These are phyloP conservation scores for Caenorhabditis elegans DNA, from an alignment of 1,140 invertebrate genomes.

Conservation along the genomic window DNA sequence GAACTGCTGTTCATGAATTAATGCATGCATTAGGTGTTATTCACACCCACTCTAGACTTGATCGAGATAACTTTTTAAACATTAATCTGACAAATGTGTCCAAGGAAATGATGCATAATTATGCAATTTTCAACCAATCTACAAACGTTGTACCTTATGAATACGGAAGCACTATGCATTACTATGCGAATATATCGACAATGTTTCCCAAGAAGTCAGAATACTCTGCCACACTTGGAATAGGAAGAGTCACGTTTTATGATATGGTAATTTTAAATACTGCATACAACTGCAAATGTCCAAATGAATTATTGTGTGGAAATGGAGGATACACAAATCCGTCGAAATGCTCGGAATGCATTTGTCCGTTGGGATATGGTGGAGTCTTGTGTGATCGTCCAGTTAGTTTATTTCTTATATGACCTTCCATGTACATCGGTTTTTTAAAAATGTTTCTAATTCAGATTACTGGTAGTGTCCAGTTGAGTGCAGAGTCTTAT, in stretches of 20 bases:
- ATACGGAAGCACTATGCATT: neutral
- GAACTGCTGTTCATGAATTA: neutral
- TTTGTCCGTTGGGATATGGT: neutral
- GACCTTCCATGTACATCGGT: too few relatives aligned
- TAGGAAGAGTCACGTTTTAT: neutral
- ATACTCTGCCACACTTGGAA: neutral
- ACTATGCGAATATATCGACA: neutral
- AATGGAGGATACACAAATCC: conserved; percentile 1
- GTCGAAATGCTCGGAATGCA: neutral
- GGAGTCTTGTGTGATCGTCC: neutral
- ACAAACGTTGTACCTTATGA: neutral
- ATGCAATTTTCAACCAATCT: too few relatives aligned
- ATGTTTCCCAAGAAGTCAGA: neutral
- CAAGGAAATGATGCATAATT: too few relatives aligned
- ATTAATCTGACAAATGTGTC: too few relatives aligned
- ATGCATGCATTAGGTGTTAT: neutral
- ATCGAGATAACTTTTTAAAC: neutral
- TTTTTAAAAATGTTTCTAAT: too few relatives aligned
- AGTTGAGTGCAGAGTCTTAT: too few relatives aligned
- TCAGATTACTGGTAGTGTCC: too few relatives aligned
- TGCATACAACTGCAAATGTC: neutral
- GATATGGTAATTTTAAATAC: neutral
- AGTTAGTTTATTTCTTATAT: too few relatives aligned
- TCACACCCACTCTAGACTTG: neutral
- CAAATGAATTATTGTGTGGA: neutral